These are phyloP conservation scores for Cyphomyrmex costatus DNA, from an alignment of 1,140 invertebrate genomes.

Conservation along the genomic window DNA sequence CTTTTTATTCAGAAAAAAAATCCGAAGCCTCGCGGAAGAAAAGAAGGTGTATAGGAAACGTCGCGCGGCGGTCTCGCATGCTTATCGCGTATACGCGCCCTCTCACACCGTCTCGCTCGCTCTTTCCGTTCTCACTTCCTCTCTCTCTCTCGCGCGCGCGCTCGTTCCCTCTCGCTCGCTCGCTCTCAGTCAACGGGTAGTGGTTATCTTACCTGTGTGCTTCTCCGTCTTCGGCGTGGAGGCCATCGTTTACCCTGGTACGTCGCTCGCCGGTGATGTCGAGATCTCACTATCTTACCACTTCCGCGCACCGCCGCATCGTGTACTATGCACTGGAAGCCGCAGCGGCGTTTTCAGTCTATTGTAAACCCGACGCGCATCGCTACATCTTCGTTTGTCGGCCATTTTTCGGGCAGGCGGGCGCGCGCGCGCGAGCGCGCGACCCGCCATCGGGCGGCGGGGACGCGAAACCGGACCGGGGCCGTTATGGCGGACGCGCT, in stretches of 20 bases:
- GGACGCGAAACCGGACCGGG: constrained; percentile 35
- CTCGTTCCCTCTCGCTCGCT: constrained; percentile 34
- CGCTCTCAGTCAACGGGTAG: constrained; percentile 10
- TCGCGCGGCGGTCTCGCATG: constrained; percentile 26
- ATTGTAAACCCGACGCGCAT: constrained; percentile 84
- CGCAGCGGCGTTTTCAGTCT: constrained; percentile 82
- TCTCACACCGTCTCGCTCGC: background rate
- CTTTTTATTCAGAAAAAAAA: background rate
- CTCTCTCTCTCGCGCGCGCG: background rate
- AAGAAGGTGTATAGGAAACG: background rate
- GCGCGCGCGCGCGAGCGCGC: constrained; percentile 58
- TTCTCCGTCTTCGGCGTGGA: constrained; percentile 85
- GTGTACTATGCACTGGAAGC: constrained; percentile 78
- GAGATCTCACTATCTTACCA: constrained; percentile 81
- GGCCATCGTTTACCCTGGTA: constrained; percentile 79
- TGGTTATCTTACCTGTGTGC: constrained; percentile 81
- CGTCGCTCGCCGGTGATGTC: constrained; percentile 64
- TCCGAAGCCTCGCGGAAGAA: background rate
- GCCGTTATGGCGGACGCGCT: constrained; percentile 70
- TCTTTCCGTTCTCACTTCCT: background rate
- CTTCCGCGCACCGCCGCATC: constrained; percentile 79
- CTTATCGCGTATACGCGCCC: constrained; percentile 22
- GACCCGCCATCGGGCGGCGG: constrained; percentile 71
- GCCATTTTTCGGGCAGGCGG: constrained; percentile 81
- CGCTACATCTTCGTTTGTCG: constrained; percentile 86